phyloP scores from a whole-genome alignment of 2,797 vertebrate genomes.

The Channa striata region DNA sequence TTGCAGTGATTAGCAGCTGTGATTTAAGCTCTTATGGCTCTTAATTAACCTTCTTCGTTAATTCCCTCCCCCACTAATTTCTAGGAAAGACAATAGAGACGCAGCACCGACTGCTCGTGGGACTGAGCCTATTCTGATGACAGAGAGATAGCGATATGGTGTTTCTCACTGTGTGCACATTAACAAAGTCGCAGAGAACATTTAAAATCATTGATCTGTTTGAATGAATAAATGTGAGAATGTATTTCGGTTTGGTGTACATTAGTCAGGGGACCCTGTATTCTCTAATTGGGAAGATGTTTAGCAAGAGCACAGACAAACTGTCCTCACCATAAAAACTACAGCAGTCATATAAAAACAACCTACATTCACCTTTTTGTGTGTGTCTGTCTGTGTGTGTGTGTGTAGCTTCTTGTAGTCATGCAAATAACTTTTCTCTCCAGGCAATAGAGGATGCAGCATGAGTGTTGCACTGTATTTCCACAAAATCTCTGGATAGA shows the following conservation, averaged over 20 bases:
- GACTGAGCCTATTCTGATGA: conserved; percentile 53
- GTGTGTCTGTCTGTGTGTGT: too few relatives aligned
- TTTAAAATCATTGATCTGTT: conserved; percentile 43
- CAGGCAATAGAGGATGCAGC: background rate
- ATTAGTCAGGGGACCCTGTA: background rate
- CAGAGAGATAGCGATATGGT: conserved; percentile 53
- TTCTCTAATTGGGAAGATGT: background rate
- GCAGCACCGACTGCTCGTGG: conserved; percentile 44
- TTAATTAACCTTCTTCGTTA: conserved; percentile 85
- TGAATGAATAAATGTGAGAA: background rate
- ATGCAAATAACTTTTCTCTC: background rate
- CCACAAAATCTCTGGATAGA: too few relatives aligned
- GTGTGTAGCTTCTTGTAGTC: background rate
- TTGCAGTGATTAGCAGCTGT: conserved; percentile 75
- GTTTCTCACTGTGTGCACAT: conserved; percentile 42
- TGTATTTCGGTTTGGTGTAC: conserved; percentile 9
- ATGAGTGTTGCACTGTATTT: too few relatives aligned
- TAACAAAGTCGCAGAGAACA: conserved; percentile 52
- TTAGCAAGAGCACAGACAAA: background rate
- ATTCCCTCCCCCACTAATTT: conserved; percentile 73
- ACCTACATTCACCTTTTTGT: background rate
- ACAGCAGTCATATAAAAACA: background rate
- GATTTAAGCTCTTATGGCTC: conserved; percentile 82
- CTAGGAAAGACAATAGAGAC: conserved; percentile 72
- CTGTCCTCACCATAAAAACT: background rate